phyloP scores from a whole-genome alignment of 2,797 vertebrate genomes.

The Sebastes minor region DNA sequence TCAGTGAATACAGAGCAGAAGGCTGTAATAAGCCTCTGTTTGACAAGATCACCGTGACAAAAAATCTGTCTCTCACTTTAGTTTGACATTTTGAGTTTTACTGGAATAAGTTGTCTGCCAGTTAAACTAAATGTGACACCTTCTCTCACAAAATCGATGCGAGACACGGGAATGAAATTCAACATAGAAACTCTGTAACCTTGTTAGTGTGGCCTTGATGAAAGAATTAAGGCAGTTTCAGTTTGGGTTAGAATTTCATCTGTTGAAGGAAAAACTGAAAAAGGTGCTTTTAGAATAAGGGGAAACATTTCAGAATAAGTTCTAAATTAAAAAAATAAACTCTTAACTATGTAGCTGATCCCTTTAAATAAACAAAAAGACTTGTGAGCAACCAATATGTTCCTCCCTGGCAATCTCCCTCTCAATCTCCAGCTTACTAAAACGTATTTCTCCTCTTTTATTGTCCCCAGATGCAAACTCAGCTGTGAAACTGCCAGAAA shows the following conservation, averaged over 20 bases:
- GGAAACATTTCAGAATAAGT: background rate
- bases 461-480: background rate
- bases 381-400: background rate
- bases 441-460: background rate
- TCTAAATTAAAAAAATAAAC: background rate
- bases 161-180: background rate
- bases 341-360: background rate
- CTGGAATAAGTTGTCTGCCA: constrained; percentile 6
- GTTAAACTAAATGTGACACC: background rate
- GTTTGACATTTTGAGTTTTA: constrained; percentile 43
- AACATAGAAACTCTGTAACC: background rate
- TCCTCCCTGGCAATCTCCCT: background rate
- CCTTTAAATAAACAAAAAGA: background rate
- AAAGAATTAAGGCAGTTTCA: background rate
- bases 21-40: background rate
- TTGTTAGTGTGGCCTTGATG: background rate
- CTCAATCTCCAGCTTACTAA: background rate
- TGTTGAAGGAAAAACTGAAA: background rate
- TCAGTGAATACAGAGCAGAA: background rate
- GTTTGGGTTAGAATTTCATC: background rate
- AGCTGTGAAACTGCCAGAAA: background rate
- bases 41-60: constrained; percentile 31
- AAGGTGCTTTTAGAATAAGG: background rate
- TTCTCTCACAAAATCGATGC: background rate
- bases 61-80: constrained; percentile 35